Evolutionary conservation across 2,797 vertebrate genomes (phyloP).

Genomic region (Chelonia mydas): DNA sequence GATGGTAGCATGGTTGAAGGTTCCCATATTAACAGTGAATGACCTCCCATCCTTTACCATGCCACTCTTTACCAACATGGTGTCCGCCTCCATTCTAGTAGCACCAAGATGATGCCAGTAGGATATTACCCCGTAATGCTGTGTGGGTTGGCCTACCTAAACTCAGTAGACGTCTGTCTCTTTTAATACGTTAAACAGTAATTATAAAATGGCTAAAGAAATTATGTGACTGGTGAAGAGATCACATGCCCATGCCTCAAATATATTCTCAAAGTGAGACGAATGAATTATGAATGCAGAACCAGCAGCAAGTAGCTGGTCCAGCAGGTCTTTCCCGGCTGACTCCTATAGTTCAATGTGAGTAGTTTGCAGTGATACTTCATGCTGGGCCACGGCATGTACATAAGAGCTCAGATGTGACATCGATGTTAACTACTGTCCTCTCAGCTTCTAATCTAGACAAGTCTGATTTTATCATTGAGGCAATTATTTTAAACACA

Average conservation of each 20-base stretch:
- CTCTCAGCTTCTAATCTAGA: neutral
- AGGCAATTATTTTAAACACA: neutral
- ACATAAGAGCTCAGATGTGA: neutral
- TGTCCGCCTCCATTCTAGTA: too few relatives aligned
- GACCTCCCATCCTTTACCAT: neutral
- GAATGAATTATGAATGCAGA: neutral
- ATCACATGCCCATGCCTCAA: neutral
- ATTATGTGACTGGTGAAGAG: neutral
- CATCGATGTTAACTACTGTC: neutral
- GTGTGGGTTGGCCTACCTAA: neutral
- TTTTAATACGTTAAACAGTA: neutral
- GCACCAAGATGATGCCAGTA: neutral
- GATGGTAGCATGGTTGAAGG: neutral
- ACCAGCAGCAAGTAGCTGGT: neutral
- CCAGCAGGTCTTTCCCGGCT: neutral
- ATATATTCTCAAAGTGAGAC: neutral
- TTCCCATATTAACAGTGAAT: neutral
- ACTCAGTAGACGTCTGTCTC: neutral
- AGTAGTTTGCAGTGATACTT: neutral
- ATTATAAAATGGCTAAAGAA: neutral
- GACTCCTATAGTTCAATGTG: neutral
- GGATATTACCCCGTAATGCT: neutral
- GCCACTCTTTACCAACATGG: too few relatives aligned
- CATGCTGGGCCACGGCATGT: neutral
- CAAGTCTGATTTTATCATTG: neutral